Evolutionary conservation across 1,140 invertebrate species (phyloP).

Genomic region (Bactericera cockerelli): DNA sequence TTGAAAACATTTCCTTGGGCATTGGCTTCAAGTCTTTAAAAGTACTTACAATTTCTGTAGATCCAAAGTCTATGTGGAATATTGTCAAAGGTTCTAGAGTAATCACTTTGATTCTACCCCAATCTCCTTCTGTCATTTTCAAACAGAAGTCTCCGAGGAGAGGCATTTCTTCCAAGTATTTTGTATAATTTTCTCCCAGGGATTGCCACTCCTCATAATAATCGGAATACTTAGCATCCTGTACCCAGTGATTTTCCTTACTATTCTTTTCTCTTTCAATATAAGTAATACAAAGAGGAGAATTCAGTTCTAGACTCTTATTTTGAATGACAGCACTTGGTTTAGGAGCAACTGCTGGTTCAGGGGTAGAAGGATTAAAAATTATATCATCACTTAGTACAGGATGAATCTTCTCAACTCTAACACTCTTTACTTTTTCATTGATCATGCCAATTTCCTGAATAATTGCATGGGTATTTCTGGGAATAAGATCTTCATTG

Average conservation of each 20-base stretch:
- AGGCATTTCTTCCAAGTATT: neutral
- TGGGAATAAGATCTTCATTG: neutral
- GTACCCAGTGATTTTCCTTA: too few relatives aligned
- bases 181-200: neutral
- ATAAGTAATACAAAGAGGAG: too few relatives aligned
- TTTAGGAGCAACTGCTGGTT: too few relatives aligned
- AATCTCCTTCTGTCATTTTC: neutral
- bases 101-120: constrained; percentile 3
- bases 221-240: neutral
- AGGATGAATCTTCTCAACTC: neutral
- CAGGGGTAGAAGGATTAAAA: too few relatives aligned
- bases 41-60: neutral
- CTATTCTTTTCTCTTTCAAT: too few relatives aligned
- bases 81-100: neutral
- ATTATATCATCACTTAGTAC: too few relatives aligned
- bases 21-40: neutral
- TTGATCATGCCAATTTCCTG: neutral
- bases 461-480: neutral
- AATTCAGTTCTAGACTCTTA: too few relatives aligned
- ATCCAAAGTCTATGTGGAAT: constrained; percentile 5
- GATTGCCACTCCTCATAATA: neutral
- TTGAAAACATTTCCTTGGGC: neutral
- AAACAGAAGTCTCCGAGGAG: neutral
- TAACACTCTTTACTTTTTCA: neutral
- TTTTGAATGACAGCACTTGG: too few relatives aligned